phyloP scores from a whole-genome alignment of 2,113 vertebrate genomes.

The Poeciliopsis prolifica region DNA sequence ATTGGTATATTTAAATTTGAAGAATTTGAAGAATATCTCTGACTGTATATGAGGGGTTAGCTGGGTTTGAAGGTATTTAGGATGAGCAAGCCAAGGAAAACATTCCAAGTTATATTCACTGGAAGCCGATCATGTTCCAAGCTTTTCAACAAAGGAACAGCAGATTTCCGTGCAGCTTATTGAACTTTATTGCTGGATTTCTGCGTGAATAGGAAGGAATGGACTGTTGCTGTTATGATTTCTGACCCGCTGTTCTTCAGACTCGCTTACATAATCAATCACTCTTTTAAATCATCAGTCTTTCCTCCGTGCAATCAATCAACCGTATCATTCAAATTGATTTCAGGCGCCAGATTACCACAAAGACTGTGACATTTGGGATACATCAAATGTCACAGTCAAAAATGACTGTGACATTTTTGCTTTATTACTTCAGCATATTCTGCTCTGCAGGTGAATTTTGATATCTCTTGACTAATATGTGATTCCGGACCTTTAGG shows the following conservation, averaged over 20 bases:
- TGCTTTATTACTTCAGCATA: too few relatives aligned
- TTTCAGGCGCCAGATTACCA: neutral
- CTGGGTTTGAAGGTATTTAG: neutral
- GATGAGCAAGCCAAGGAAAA: neutral
- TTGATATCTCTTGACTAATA: neutral
- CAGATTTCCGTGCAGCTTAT: neutral
- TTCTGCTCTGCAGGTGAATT: too few relatives aligned
- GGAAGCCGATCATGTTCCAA: too few relatives aligned
- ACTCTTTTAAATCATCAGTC: too few relatives aligned
- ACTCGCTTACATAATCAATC: neutral
- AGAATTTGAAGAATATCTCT: neutral
- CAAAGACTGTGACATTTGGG: too few relatives aligned
- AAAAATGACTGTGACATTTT: too few relatives aligned
- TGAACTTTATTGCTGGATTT: neutral
- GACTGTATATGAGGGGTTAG: neutral
- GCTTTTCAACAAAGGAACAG: neutral
- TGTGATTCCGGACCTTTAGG: neutral
- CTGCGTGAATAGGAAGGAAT: neutral
- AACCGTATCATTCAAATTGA: neutral
- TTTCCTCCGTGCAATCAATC: neutral
- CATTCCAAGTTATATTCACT: neutral
- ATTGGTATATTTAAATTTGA: too few relatives aligned
- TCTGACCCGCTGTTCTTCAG: neutral
- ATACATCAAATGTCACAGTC: too few relatives aligned
- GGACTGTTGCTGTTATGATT: neutral